Evolutionary conservation across 2,113 vertebrate genomes (phyloP), one percentile per base, ranked within the genome.

Genomic region (Aspiorhynchus laticeps): DNA sequence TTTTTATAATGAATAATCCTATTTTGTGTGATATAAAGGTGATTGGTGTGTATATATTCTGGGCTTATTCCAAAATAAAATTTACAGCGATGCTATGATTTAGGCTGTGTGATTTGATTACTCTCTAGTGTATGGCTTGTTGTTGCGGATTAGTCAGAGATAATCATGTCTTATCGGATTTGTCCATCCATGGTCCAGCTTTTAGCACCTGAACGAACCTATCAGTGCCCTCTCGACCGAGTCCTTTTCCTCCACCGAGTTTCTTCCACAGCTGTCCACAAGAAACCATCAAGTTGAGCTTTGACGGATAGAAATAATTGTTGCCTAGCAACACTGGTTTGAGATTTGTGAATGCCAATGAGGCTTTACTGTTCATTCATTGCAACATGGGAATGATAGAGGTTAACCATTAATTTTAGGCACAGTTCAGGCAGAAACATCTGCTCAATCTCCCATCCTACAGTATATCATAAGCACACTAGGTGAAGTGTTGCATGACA

Each of bases 241-340:
- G 48, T 51, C 43, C 6, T 76, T 85, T 51, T 81, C 53, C 73
- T 61, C 19, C 19, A 14, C 67, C 17, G 46, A 46, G 77, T 63
- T 53, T 59, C 8, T 48, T 73, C 61, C 56, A 21, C 46, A 67
- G 69, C 38, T 75, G 69, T 74, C 83, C 71, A 87, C 26, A 59
- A 61, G 31, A 46, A 77, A 56, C 38, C 80, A 43, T 83, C 61
- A 84, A 83, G 10, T 15, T 7, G 15, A 61, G 56, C 71, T 85
- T 65, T 85, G 83, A 85, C 26, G 0, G 53, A 46, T 84, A 83
- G n/a, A 87, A 61, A 24, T 41, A 76, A 74, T 74, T 12, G 87
- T 90, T 90, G 89, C 87, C 79, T 77, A 78, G 87, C 86, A 90
- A 88, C 85, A 19, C 36, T 75, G 73, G 80, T 26, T 53, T 59